Evolutionary conservation across 2,113 vertebrate genomes (phyloP), one percentile per base, ranked within the genome.

Genomic region (Clupea harengus): DNA sequence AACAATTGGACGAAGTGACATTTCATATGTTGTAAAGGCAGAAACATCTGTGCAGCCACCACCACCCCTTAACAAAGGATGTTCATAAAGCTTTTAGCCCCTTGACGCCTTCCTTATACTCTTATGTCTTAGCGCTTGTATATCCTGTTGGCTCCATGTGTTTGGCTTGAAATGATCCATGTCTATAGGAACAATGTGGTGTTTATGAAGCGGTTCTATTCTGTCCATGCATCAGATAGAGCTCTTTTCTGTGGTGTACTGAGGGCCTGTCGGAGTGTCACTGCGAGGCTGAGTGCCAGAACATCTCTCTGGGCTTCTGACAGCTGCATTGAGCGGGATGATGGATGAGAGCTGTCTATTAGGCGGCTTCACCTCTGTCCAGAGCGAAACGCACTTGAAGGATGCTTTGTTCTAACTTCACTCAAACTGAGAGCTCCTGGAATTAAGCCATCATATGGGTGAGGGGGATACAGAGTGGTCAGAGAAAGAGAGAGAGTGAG

Each of bases 291-390:
- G 75, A 89, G 88, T 88, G 9, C 92, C 94, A 91, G 94, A 94
- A 93, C 94, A 95, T 92, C 93, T 90, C 91, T 91, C 91, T 91
- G 92, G 92, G 92, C 81, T 88, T 86, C 91, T 95, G 93, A 95
- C 94, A 95, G 93, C 87, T 92, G 91, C 91, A 92, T 92, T 88
- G 90, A 94, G 93, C 90, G 87, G 92, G 91, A 94, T 96, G 94
- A 95, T 95, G 93, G 94, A 96, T 95, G 95, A 94, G 94, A 91
- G 94, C 91, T 94, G 94, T 96, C 93, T 94, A 94, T 95, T 96
- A 96, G 94, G 91, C 85, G 89, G 87, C 92, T 92, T 94, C 94
- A 95, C 93, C 94, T 94, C 92, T 95, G 94, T 95, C 93, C 94
- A 91, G 86, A 86, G 89, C 93, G 92, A 91, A 95, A 92, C 93